phyloP scores from a whole-genome alignment of 2,888 invertebrate genomes.

The Cephus nigrinus region DNA sequence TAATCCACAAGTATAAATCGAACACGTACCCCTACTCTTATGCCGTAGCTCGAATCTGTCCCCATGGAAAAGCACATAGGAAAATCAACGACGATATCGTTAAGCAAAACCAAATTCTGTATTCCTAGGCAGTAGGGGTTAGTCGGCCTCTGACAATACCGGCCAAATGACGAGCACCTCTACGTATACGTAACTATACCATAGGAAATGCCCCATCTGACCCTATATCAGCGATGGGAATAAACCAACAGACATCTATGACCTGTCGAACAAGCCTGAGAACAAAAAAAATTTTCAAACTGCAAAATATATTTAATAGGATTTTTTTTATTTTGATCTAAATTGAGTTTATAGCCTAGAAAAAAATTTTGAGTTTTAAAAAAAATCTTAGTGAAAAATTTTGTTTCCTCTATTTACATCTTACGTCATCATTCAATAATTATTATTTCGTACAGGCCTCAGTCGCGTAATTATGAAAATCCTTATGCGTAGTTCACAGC shows the following conservation, averaged over 20 bases:
- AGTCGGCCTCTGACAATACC: slow-evolving; percentile 59
- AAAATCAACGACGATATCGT: slow-evolving; percentile 35
- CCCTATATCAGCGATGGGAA: slow-evolving; percentile 50
- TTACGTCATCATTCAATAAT: too few relatives aligned
- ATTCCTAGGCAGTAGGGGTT: slow-evolving; percentile 54
- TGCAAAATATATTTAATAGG: too few relatives aligned
- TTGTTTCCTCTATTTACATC: too few relatives aligned
- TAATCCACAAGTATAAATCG: too few relatives aligned
- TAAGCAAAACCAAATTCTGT: slow-evolving; percentile 52
- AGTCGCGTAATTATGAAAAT: too few relatives aligned
- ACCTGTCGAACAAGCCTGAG: too few relatives aligned
- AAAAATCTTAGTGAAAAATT: rapidly evolving
- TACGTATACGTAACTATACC: slow-evolving; percentile 38
- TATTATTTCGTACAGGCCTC: too few relatives aligned
- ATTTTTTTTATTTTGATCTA: background rate
- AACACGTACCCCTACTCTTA: background rate
- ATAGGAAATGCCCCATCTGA: slow-evolving; percentile 50
- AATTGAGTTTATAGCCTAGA: background rate
- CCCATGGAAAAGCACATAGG: background rate
- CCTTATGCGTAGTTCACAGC: slow-evolving; percentile 34
- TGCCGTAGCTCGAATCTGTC: background rate
- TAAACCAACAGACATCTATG: slow-evolving; percentile 29
- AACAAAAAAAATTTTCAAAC: too few relatives aligned
- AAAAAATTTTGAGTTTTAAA: too few relatives aligned
- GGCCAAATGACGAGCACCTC: slow-evolving; percentile 54